These are phyloP conservation scores for Paratilapia polleni DNA, from an alignment of 2,113 vertebrate genomes.

Conservation along the genomic window DNA sequence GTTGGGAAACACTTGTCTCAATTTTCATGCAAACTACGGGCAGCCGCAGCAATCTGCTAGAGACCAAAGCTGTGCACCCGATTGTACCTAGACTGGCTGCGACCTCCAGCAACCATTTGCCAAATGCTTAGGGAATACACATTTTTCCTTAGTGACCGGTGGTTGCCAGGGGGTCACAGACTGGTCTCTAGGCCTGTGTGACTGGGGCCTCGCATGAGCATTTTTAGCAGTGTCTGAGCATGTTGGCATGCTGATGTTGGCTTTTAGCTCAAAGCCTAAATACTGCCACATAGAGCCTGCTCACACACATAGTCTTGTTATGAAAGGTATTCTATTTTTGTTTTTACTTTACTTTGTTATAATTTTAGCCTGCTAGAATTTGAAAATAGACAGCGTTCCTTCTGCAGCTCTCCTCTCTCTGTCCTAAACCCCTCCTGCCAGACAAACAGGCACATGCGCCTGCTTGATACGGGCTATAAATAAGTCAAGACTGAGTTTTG, in stretches of 20 bases:
- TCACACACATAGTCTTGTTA: background rate
- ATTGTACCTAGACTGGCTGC: background rate
- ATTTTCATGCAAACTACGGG: background rate
- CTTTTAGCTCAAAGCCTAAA: background rate
- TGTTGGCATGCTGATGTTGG: background rate
- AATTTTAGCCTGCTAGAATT: background rate
- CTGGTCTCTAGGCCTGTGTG: background rate
- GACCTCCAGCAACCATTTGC: background rate
- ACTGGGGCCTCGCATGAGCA: background rate
- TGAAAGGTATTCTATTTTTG: conserved; percentile 5
- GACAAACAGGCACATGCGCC: background rate
- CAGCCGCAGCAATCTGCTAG: background rate
- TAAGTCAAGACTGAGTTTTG: background rate
- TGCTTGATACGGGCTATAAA: background rate
- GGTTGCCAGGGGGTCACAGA: background rate
- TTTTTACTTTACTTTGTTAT: background rate
- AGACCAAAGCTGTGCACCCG: background rate
- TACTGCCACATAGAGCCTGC: background rate
- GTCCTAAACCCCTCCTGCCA: background rate
- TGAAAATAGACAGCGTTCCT: background rate
- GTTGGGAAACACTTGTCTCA: background rate
- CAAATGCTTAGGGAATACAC: background rate
- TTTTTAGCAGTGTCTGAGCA: background rate
- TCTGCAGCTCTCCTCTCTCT: background rate
- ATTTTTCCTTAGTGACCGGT: background rate